Evolutionary conservation across 2,888 invertebrate species (phyloP), one percentile per base, ranked within the genome.

Genomic region (Cerastoderma edule): DNA sequence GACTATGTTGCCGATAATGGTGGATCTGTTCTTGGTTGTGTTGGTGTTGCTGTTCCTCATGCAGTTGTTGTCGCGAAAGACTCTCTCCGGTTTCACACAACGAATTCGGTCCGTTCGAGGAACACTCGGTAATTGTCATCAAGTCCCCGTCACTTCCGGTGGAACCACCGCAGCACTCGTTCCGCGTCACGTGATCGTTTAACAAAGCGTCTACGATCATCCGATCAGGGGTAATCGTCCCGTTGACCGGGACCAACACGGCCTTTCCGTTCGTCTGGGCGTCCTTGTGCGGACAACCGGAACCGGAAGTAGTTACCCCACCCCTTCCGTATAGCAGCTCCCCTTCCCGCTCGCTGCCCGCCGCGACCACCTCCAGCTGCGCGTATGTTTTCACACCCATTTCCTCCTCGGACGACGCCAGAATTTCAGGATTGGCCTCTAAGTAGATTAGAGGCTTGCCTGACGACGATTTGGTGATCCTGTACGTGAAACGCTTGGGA

Each of bases 311-410:
- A 22, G 46, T 54, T 3, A 67, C 50, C 32, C 66, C 69, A 19
- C 72, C 57, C 28, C 69, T 60, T 10, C 70, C 77, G 28, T 63
- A 70, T 64, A 50, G 57, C 27, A 70, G 57, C 28, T 46, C 71
- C 73, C 72, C 72, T 32, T 75, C 73, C 48, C 63, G 39, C 5
- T 70, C 65, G 35, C 66, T 72, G 6, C 76, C 67, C 30, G 80
- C 70, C 30, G 73, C 73, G 19, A 80, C 70, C 56, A 80, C 80
- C 76, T 80, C 80, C 30, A 80, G 69, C 76, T 76, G 76, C 48
- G 80, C 74, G 66, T 80, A 80, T 74, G 80, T 80, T 76, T 80
- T 80, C 32, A 76, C 80, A 44, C 76, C 80, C 76, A 76, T 76
- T 32, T 65, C 67, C 32, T 72, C 71, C 33, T 67, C 46, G 27